phyloP scores from a whole-genome alignment of 1,140 invertebrate species.

The Drosophila lacertosa region DNA sequence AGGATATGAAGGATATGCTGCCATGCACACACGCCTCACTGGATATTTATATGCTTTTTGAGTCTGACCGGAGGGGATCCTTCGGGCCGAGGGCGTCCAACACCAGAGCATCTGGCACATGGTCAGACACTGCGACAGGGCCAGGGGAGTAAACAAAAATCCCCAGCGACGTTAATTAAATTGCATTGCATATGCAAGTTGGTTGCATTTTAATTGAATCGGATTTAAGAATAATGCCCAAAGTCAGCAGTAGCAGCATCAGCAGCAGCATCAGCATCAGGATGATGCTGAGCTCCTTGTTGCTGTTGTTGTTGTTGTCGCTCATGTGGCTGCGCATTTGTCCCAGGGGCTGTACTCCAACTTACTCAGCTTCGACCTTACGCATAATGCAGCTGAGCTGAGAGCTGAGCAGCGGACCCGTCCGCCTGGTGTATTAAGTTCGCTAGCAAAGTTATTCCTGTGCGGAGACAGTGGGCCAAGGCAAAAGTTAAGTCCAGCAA shows the following conservation, averaged over 20 bases:
- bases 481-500: constrained; percentile 63
- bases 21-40: constrained; percentile 46
- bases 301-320: constrained; percentile 2
- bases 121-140: neutral
- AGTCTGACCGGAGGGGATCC: constrained; percentile 38
- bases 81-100: neutral
- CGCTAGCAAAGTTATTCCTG: constrained; percentile 64
- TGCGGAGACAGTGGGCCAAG: constrained; percentile 56
- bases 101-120: neutral
- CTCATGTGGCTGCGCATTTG: constrained; percentile 26
- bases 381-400: constrained; percentile 63
- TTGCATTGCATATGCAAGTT: constrained; percentile 80
- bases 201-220: constrained; percentile 80
- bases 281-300: constrained; percentile 3
- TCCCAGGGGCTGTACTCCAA: constrained; percentile 14
- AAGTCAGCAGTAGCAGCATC: constrained; percentile 61
- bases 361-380: constrained; percentile 22
- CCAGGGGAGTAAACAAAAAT: constrained; percentile 60
- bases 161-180: constrained; percentile 79
- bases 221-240: constrained; percentile 80
- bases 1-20: constrained; percentile 79
- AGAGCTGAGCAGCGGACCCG: constrained; percentile 4
- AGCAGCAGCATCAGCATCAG: constrained; percentile 18
- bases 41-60: constrained; percentile 75
- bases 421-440: constrained; percentile 62